These are phyloP conservation scores for Planococcus citri DNA, from an alignment of 1,140 invertebrate species.

Conservation along the genomic window DNA sequence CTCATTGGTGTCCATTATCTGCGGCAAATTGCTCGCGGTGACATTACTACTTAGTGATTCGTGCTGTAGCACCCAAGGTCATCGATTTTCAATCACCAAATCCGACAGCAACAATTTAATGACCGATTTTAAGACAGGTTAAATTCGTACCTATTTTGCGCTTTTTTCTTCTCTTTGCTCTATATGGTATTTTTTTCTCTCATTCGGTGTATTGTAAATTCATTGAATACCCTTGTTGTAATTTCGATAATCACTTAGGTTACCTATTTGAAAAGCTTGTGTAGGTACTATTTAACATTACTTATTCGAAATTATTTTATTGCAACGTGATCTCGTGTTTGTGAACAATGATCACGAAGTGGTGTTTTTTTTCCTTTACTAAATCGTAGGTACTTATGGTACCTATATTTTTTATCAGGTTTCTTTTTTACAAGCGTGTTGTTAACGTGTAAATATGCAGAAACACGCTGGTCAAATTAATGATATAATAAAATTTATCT, in stretches of 20 bases:
- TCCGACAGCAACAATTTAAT: not conserved
- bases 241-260: too few relatives aligned
- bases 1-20: not conserved
- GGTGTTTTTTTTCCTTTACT: not conserved
- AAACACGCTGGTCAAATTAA: not conserved
- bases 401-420: not conserved
- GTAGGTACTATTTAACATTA: too few relatives aligned
- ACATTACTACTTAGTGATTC: not conserved
- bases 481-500: not conserved
- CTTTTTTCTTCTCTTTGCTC: not conserved
- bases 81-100: not conserved
- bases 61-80: not conserved
- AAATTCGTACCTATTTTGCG: not conserved
- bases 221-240: too few relatives aligned
- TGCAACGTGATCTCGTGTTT: not conserved
- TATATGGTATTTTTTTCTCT: too few relatives aligned
- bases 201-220: too few relatives aligned
- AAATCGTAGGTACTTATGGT: too few relatives aligned
- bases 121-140: conserved; percentile 4
- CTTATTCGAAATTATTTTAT: not conserved
- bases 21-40: not conserved
- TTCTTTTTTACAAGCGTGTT: not conserved
- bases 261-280: too few relatives aligned
- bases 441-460: not conserved
- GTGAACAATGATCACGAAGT: not conserved